A percentile compares a stretch with the other conserved stretches of the same genome.
Conservation (phyloP, 1,140 invertebrate genomes). For the Psix sp. region DNA sequence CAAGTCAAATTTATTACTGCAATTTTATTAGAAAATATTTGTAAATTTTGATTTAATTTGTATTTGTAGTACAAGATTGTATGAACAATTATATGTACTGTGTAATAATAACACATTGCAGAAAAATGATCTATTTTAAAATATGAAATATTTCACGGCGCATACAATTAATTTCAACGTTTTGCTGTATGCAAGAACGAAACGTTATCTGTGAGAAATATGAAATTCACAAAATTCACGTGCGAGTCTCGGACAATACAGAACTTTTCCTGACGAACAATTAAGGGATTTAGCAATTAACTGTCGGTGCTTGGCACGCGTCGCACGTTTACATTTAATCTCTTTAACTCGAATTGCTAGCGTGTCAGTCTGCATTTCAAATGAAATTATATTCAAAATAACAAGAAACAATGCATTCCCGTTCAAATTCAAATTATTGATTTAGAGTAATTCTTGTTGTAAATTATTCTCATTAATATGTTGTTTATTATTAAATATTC, state of each 20-base stretch:
- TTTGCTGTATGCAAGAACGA: conserved; percentile 31
- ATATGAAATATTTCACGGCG: conserved; percentile 32
- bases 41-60: no score
- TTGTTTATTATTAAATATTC: no score
- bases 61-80: no score
- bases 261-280: conserved; percentile 68
- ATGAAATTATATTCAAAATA: conserved; percentile 62
- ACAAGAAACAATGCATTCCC: conserved; percentile 43
- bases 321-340: conserved; percentile 66
- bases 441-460: no score
- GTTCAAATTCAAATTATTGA: conserved; percentile 5
- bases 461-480: no score
- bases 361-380: conserved; percentile 70
- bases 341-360: conserved; percentile 63
- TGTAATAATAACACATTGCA: no score
- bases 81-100: no score
- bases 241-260: conserved; percentile 36
- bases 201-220: conserved; percentile 38
- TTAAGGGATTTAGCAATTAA: conserved; percentile 70
- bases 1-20: no score
- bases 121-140: conserved; percentile 43
- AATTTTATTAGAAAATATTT: no score
- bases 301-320: conserved; percentile 62
- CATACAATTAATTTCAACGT: conserved; percentile 47
- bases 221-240: conserved; percentile 40